These are phyloP conservation scores for Marasmarcha lunaedactyla DNA, from an alignment of 2,888 invertebrate genomes.

Conservation along the genomic window DNA sequence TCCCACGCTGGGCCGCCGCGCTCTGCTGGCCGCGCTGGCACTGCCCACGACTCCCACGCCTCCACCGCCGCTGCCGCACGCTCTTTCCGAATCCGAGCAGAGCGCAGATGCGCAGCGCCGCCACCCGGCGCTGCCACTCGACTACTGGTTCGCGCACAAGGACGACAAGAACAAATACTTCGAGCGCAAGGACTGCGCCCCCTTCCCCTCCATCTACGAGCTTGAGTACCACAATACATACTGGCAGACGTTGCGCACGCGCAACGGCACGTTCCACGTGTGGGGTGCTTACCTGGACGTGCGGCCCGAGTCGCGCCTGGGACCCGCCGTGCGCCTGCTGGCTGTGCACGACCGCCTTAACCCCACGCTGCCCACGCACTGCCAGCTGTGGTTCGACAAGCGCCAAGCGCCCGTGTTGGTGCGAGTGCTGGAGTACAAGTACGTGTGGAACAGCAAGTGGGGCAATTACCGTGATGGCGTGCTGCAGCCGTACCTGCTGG, in stretches of 20 bases:
- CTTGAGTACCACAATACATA: conserved; percentile 93
- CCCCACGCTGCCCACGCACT: conserved; percentile 84
- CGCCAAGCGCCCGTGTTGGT: conserved; percentile 84
- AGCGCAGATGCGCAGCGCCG: conserved; percentile 83
- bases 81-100: conserved; percentile 77
- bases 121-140: conserved; percentile 86
- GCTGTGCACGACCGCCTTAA: conserved; percentile 92
- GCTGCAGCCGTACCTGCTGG: conserved; percentile 91
- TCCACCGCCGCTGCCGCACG: conserved; percentile 26
- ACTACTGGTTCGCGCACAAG: conserved; percentile 87
- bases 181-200: conserved; percentile 81
- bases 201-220: conserved; percentile 90
- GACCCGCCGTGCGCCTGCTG: conserved; percentile 86
- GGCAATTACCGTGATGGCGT: conserved; percentile 92
- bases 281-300: conserved; percentile 92
- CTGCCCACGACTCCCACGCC: conserved; percentile 11
- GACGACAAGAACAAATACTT: conserved; percentile 77
- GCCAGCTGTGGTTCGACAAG: conserved; percentile 91
- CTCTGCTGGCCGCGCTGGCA: conserved; percentile 43
- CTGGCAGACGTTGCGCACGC: conserved; percentile 88
- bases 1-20: conserved; percentile 18
- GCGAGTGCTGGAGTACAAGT: conserved; percentile 89
- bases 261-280: conserved; percentile 90
- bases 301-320: conserved; percentile 80
- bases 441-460: conserved; percentile 95